These are phyloP conservation scores for Bedellia somnulentella DNA, from an alignment of 2,888 invertebrate genomes.

Conservation along the genomic window DNA sequence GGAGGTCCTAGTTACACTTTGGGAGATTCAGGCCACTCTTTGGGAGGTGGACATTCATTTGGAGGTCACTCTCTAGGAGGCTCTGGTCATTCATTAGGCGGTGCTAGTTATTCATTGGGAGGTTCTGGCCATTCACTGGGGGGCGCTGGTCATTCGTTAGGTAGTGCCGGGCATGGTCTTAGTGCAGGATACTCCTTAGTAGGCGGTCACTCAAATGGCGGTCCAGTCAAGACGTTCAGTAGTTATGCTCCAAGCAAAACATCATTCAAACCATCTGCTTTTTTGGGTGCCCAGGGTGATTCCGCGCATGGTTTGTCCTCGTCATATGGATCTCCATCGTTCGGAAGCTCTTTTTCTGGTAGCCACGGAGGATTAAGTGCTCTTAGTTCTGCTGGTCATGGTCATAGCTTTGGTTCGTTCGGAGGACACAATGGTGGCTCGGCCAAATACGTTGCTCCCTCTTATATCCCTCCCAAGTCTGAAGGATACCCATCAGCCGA, in stretches of 20 bases:
- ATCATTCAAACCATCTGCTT: slow-evolving; percentile 49
- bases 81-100: slow-evolving; percentile 1
- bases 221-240: slow-evolving; percentile 22
- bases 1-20: too few relatives aligned
- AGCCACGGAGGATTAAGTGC: slow-evolving; percentile 2
- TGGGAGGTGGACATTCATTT: slow-evolving; percentile 2
- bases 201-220: slow-evolving; percentile 8
- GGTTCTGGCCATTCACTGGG: slow-evolving; percentile 3
- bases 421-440: slow-evolving; percentile 26
- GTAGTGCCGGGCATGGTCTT: slow-evolving; percentile 3
- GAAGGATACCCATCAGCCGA: slow-evolving; percentile 23
- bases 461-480: slow-evolving; percentile 28
- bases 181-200: slow-evolving; percentile 8
- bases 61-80: slow-evolving; percentile 2
- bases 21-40: background rate
- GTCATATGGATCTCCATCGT: background rate
- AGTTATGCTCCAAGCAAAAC: slow-evolving; percentile 27
- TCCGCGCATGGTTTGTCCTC: slow-evolving; percentile 17
- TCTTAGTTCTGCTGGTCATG: background rate
- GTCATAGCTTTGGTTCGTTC: slow-evolving; percentile 20
- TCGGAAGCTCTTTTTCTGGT: background rate
- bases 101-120: slow-evolving; percentile 5
- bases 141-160: slow-evolving; percentile 6
- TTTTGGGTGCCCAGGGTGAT: slow-evolving; percentile 39
- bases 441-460: slow-evolving; percentile 26